A percentile compares a stretch with the other conserved stretches of the same genome.
Conservation (phyloP, 2,113 vertebrate species). For the Dasypus novemcinctus region DNA sequence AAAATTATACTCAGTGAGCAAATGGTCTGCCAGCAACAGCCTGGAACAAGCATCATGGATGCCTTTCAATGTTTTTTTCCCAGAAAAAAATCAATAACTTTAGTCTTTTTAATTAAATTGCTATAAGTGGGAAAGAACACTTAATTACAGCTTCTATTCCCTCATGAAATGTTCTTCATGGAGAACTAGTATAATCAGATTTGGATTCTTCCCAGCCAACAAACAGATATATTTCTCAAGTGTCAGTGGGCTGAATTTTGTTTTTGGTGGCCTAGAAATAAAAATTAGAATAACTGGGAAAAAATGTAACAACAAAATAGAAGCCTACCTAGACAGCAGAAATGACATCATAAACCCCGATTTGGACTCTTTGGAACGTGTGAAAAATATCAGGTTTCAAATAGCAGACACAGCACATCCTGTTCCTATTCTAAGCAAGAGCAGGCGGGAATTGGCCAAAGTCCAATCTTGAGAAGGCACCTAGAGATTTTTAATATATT, state of each 20-base stretch:
- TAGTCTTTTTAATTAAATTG: constrained; percentile 72
- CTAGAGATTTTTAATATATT: constrained; percentile 67
- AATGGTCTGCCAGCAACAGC: constrained; percentile 59
- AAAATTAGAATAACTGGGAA: constrained; percentile 37
- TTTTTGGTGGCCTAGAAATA: constrained; percentile 39
- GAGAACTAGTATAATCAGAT: constrained; percentile 49
- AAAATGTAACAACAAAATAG: neutral
- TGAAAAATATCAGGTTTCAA: constrained; percentile 40
- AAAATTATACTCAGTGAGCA: constrained; percentile 66
- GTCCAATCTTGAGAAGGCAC: constrained; percentile 59
- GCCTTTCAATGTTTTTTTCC: constrained; percentile 44
- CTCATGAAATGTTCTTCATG: constrained; percentile 59
- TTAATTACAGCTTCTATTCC: constrained; percentile 65
- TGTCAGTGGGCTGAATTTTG: neutral
- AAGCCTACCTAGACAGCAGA: constrained; percentile 30
- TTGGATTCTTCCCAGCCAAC: constrained; percentile 30
- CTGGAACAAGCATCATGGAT: constrained; percentile 47
- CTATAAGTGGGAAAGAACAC: constrained; percentile 58
- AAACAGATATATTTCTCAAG: neutral
- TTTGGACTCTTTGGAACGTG: neutral
- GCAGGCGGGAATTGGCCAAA: constrained; percentile 45
- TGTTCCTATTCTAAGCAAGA: constrained; percentile 61
- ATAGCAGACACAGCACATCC: constrained; percentile 51
- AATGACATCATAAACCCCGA: constrained; percentile 24
- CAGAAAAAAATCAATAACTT: constrained; percentile 65